phyloP scores from a whole-genome alignment of 2,113 vertebrate species.

The Corythoichthys intestinalis region DNA sequence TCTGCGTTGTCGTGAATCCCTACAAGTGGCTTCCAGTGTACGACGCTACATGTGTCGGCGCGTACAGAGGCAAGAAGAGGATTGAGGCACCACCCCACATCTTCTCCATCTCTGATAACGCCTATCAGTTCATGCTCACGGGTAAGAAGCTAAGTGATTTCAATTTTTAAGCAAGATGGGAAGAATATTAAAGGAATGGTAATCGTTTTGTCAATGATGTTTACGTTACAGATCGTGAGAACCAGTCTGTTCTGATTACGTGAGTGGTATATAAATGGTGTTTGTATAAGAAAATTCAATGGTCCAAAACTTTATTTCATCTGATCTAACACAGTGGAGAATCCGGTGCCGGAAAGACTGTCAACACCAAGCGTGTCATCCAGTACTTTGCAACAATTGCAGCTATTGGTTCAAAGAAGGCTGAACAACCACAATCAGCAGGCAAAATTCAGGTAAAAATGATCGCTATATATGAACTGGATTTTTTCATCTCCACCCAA shows the following conservation, averaged over 20 bases:
- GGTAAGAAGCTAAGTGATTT: slow-evolving; percentile 43
- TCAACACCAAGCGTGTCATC: slow-evolving; percentile 91
- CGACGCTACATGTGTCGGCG: slow-evolving; percentile 43
- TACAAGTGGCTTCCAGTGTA: slow-evolving; percentile 90
- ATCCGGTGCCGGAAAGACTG: slow-evolving; percentile 93
- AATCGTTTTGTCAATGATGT: neutral
- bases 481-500: too few relatives aligned
- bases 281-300: neutral
- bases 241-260: slow-evolving; percentile 82
- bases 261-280: slow-evolving; percentile 55
- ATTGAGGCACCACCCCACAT: slow-evolving; percentile 70
- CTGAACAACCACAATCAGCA: slow-evolving; percentile 16
- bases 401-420: slow-evolving; percentile 54
- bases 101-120: slow-evolving; percentile 70
- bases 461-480: neutral
- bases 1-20: slow-evolving; percentile 86
- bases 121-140: slow-evolving; percentile 72
- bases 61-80: slow-evolving; percentile 70
- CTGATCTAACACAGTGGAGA: slow-evolving; percentile 75
- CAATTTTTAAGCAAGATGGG: neutral
- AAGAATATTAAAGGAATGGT: neutral
- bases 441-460: slow-evolving; percentile 79
- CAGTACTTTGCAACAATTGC: slow-evolving; percentile 94
- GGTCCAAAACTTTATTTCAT: neutral
- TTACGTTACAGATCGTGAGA: slow-evolving; percentile 75